Conservation (phyloP, 2,888 invertebrate genomes). For the Flabesymbios commensalis region DNA sequence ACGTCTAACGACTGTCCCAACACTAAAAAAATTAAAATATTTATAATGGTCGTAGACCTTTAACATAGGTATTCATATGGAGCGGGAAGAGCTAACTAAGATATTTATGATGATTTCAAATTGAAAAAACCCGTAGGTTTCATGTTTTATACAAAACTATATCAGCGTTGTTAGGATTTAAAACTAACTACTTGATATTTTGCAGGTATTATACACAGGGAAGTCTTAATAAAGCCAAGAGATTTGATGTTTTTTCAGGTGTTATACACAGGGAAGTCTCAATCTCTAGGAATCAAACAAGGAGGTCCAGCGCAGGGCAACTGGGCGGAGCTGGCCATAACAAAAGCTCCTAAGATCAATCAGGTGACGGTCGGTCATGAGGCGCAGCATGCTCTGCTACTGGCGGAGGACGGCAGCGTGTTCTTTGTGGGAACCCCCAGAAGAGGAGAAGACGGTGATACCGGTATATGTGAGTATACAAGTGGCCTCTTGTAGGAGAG, state of each 20-base stretch:
- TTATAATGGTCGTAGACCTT: too few species aligned
- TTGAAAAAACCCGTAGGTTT: too few species aligned
- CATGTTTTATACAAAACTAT: too few species aligned
- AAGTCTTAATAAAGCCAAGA: not conserved
- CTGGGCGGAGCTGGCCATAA: slow-evolving; percentile 66
- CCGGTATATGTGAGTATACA: slow-evolving; percentile 62
- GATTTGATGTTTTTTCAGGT: slow-evolving; percentile 65
- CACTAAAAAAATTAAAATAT: too few species aligned
- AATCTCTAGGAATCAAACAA: slow-evolving; percentile 81
- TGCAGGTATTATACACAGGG: not conserved
- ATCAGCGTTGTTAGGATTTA: too few species aligned
- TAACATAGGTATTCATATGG: too few species aligned
- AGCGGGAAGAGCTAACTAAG: too few species aligned
- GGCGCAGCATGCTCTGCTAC: slow-evolving; percentile 84
- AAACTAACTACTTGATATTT: too few species aligned
- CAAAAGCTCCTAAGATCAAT: slow-evolving; percentile 74
- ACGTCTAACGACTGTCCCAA: too few species aligned
- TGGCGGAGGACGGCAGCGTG: slow-evolving; percentile 91
- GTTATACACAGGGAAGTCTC: slow-evolving; percentile 84
- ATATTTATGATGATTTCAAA: too few species aligned
- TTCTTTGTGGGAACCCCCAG: slow-evolving; percentile 85
- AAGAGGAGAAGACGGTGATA: slow-evolving; percentile 92
- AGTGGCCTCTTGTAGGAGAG: too few species aligned
- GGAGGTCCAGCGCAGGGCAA: slow-evolving; percentile 56
- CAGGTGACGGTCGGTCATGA: slow-evolving; percentile 92